A percentile compares a stretch with the other conserved stretches of the same genome.
Evolutionary conservation across 1,140 invertebrate species (phyloP).

Genomic region (Drosophila tropicalis): DNA sequence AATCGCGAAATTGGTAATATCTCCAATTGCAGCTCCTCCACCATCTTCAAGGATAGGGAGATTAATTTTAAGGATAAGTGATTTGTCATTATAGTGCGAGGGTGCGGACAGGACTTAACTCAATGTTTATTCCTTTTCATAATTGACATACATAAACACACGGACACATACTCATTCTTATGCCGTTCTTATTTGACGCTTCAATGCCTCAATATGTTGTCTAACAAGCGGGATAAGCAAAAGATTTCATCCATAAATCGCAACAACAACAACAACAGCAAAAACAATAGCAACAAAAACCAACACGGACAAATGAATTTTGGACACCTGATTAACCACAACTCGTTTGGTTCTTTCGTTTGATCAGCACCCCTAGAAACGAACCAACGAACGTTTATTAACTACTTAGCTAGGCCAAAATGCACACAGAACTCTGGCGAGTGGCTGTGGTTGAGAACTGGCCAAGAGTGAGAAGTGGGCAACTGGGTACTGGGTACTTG

Average conservation of each 20-base stretch:
- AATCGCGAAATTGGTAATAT: background rate
- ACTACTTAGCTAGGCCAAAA: conserved; percentile 38
- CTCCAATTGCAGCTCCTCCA: conserved; percentile 1
- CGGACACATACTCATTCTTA: background rate
- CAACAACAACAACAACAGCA: conserved; percentile 26
- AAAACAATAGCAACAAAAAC: conserved; percentile 5
- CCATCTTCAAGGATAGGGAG: background rate
- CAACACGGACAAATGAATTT: conserved; percentile 58
- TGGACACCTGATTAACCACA: conserved; percentile 67
- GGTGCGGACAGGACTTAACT: background rate
- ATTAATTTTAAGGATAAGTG: conserved; percentile 24
- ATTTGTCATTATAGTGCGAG: conserved; percentile 3
- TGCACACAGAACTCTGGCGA: conserved; percentile 25
- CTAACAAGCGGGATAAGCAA: conserved; percentile 42
- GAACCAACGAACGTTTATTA: conserved; percentile 47
- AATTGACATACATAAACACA: conserved; percentile 36
- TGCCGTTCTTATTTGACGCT: conserved; percentile 49
- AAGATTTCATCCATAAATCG: conserved; percentile 48
- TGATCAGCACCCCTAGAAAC: conserved; percentile 45
- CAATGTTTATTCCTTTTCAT: conserved; percentile 17
- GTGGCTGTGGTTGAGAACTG: conserved; percentile 1
- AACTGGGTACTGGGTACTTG: background rate
- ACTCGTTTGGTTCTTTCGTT: conserved; percentile 43
- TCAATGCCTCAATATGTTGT: conserved; percentile 43
- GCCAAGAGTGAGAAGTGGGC: background rate